These are phyloP conservation scores for Stegodyphus dumicola DNA, from an alignment of 1,140 invertebrate species.

Conservation along the genomic window DNA sequence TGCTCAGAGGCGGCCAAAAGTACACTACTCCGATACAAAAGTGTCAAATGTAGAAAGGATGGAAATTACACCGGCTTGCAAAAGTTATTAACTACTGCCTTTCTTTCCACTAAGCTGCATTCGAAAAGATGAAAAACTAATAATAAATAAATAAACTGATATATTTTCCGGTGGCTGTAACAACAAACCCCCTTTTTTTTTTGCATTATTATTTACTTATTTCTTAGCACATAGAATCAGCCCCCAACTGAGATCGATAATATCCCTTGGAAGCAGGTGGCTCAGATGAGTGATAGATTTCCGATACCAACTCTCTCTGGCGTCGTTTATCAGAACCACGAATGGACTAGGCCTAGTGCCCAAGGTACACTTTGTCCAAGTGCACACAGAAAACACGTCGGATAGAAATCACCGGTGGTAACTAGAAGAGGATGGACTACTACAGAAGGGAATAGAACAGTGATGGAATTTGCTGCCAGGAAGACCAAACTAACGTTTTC, in stretches of 20 bases:
- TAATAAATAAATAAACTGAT: background rate
- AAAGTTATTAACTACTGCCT: background rate
- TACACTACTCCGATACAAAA: no score
- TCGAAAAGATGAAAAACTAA: background rate
- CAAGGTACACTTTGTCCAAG: no score
- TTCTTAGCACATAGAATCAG: background rate
- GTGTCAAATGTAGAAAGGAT: no score
- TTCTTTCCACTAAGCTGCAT: background rate
- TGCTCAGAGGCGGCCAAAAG: no score
- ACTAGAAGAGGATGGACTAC: no score
- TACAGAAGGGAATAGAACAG: no score
- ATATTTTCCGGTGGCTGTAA: constrained; percentile 8
- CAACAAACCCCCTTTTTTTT: background rate
- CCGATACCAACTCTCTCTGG: background rate
- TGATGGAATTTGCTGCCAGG: no score
- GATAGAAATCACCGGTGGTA: no score
- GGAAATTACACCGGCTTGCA: background rate
- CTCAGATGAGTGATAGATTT: constrained; percentile 13
- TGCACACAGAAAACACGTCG: no score
- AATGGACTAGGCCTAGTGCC: no score
- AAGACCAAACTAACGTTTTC: no score
- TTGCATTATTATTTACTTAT: background rate
- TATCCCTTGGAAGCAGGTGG: background rate
- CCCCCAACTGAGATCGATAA: background rate
- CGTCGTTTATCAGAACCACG: no score